Conservation (phyloP, 2,888 invertebrate genomes). For the Anorthoa munda region DNA sequence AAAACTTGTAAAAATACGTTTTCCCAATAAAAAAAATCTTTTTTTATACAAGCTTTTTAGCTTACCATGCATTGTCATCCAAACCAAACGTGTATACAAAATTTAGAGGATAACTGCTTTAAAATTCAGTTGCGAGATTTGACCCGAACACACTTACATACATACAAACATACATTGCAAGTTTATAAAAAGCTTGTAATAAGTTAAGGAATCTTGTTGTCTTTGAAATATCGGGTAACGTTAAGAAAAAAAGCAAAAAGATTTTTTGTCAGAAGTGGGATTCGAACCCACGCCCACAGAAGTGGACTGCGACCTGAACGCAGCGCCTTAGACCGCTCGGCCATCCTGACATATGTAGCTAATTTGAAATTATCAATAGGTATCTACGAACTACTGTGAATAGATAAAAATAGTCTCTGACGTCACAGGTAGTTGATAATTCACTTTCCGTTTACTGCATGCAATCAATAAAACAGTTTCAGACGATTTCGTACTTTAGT, state of each 20-base stretch:
- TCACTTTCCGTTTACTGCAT: constrained; percentile 54
- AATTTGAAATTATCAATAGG: constrained; percentile 65
- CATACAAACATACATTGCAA: no score
- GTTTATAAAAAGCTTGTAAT: no score
- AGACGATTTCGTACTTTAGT: constrained; percentile 18
- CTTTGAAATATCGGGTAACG: no score
- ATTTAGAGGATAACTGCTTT: no score
- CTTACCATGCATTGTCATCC: no score
- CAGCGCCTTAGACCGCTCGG: constrained; percentile 89
- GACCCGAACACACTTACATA: no score
- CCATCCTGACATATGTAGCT: constrained; percentile 77
- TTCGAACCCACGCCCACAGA: constrained; percentile 90
- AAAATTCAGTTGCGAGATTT: no score
- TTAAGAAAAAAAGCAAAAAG: constrained; percentile 60
- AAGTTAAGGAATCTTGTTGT: no score
- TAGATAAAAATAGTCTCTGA: constrained; percentile 62
- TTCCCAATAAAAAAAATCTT: no score
- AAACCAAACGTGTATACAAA: no score
- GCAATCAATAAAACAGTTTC: constrained; percentile 18
- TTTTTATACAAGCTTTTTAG: no score
- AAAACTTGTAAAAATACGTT: no score
- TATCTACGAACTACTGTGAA: constrained; percentile 33
- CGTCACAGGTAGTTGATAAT: constrained; percentile 67
- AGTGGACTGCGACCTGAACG: constrained; percentile 90
- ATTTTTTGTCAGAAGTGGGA: constrained; percentile 86